Evolutionary conservation across 1,140 invertebrate genomes (phyloP).

Genomic region (Drosophila kohkoa): DNA sequence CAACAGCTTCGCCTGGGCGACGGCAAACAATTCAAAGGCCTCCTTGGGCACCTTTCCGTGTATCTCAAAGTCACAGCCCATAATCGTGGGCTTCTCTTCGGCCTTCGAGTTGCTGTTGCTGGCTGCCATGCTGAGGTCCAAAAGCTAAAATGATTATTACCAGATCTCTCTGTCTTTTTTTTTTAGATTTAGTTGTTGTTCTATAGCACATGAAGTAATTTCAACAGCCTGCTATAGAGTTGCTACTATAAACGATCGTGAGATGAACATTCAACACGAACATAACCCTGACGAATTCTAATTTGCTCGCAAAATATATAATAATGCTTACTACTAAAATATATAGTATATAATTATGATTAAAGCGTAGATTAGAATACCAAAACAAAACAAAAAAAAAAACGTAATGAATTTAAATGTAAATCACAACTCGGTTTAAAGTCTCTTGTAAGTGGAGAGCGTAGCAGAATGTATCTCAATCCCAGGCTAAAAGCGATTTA

Average conservation of each 20-base stretch:
- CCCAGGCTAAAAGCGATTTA: conserved; percentile 68
- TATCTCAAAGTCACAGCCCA: conserved; percentile 64
- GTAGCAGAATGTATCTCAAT: conserved; percentile 19
- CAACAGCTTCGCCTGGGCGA: conserved; percentile 48
- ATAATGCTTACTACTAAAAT: conserved; percentile 14
- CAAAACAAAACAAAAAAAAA: conserved; percentile 13
- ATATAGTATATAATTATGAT: conserved; percentile 1
- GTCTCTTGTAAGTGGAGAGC: conserved; percentile 38
- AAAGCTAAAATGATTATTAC: neutral
- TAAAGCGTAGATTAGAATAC: neutral
- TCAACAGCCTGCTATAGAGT: conserved; percentile 13
- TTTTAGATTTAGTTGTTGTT: too few species aligned
- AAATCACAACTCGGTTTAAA: conserved; percentile 64
- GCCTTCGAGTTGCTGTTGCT: neutral
- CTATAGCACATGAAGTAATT: conserved; percentile 9
- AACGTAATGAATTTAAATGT: conserved; percentile 23
- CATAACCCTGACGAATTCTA: conserved; percentile 6
- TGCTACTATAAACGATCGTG: neutral
- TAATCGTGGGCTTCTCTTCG: neutral
- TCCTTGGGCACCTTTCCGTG: conserved; percentile 50
- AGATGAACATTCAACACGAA: conserved; percentile 12
- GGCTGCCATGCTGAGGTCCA: conserved; percentile 4
- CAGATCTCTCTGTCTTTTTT: neutral
- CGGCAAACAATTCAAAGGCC: conserved; percentile 60
- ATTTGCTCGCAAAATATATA: conserved; percentile 27